phyloP scores from a whole-genome alignment of 2,113 vertebrate genomes.

The Mola mola region DNA sequence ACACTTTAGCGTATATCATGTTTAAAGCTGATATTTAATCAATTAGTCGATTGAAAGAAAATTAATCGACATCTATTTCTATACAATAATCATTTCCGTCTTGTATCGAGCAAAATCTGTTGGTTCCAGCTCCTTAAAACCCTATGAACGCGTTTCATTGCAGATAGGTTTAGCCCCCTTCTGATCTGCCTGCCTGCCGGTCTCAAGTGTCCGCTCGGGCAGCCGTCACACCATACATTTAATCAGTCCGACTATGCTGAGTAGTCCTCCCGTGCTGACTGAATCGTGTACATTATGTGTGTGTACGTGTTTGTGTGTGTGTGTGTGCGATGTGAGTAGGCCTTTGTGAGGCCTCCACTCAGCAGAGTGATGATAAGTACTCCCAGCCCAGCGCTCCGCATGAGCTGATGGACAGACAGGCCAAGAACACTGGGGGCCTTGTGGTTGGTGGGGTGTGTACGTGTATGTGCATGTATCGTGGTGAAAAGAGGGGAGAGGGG shows the following conservation, averaged over 20 bases:
- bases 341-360: constrained; percentile 76
- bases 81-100: too few species aligned
- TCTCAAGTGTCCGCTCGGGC: constrained; percentile 37
- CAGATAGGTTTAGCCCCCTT: too few species aligned
- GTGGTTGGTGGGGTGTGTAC: constrained; percentile 53
- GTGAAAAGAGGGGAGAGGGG: constrained; percentile 38
- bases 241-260: constrained; percentile 54
- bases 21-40: too few species aligned
- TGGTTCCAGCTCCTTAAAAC: too few species aligned
- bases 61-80: too few species aligned
- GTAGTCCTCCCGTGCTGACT: constrained; percentile 34
- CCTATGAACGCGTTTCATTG: too few species aligned
- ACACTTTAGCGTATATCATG: too few species aligned
- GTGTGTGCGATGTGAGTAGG: constrained; percentile 56
- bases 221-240: constrained; percentile 61
- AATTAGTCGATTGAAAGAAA: too few species aligned
- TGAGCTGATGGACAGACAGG: constrained; percentile 76
- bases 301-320: constrained; percentile 18
- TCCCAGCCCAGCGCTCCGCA: constrained; percentile 74
- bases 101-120: too few species aligned
- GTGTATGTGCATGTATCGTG: constrained; percentile 48
- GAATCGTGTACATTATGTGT: constrained; percentile 13
- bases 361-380: constrained; percentile 82
- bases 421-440: constrained; percentile 81
- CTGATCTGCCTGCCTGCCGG: constrained; percentile 40